Evolutionary conservation across 2,888 invertebrate species (phyloP), one percentile per base, ranked within the genome.

Genomic region (Caenorhabditis sp.): DNA sequence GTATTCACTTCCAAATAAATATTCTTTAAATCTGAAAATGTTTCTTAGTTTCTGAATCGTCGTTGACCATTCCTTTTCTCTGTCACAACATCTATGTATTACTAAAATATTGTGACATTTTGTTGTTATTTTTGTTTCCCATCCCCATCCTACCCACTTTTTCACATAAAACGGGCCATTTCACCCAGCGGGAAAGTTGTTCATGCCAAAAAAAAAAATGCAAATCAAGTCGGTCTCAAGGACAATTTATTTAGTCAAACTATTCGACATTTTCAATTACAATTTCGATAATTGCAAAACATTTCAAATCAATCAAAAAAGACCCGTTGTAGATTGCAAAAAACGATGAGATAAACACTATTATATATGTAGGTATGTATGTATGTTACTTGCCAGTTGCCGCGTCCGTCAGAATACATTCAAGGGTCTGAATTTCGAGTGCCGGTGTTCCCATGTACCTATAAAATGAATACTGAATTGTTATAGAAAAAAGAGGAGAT

Each of bases 331-430:
- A 31, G 31, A 31, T 31, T 31, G 31, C 4, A 31, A 43, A 43
- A 43, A 43, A 43, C 43, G 43, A 43, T 17, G 17, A 43, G 17
- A 5, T n/a, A n/a, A n/a, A n/a, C n/a, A n/a, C n/a, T n/a, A n/a
- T n/a, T n/a, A 10, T 5, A 36, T 36, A 36, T 5, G 10, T 36
- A 36, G 36, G 10, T 36, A 36, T 5, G 10, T 36, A 36, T 5
- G 10, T 36, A 8, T 43, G 17, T 43, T 43, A 3, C 3, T 3
- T 17, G 49, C 20, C 31, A 61, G 7, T 14, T 20, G 68, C 57
- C 12, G 76, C 61, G 61, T 78, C 69, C 7, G 76, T 73, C 23
- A 79, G 56, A 3, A 67, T 65, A 49, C 80, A 80, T 64, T 76
- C 70, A 1, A 80, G 53, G 7, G 70, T 57, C 1, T 59, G 26